Base-by-base conservation (phyloP, 2,797 vertebrate genomes). In the Pipistrellus kuhlii region DNA sequence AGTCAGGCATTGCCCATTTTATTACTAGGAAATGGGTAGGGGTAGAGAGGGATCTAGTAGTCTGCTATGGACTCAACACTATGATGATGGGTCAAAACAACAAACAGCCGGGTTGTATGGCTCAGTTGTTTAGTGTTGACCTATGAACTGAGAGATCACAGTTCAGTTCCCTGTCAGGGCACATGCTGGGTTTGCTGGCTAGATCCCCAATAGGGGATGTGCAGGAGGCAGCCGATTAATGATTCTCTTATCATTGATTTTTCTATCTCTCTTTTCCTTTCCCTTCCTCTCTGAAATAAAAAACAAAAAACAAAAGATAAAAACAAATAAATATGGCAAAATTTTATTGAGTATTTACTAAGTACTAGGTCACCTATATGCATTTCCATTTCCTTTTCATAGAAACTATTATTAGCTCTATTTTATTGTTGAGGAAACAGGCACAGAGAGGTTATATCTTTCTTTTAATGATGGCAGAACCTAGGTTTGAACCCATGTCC, bases 391-490 rank as follows among this genome's bases (percentile, higher is more conserved):
- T 94, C 86, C 12, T 78, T 53, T 21, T 76, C 30, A 73, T 25
- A 72, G 64, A 46, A 21, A 91, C 9, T 80, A 6, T 87, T 17
- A 32, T 35, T 80, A 77, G 35, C 8, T 77, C 38, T 75, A 14
- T 71, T 93, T 89, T 64, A 46, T 76, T 81, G 82, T 25, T 90
- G 44, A 86, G 38, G 73, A 88, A 90, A 59, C 53, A 89, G 88
- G n/a, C 27, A 83, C 51, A 66, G 90, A 80, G 62, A 76, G 27
- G 53, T 76, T 69, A 44, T 64, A 51, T 86, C n/a, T 83, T 85
- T 75, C 21, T n/a, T n/a, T 13, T 51, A 55, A 62, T 20, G 41
- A 59, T 48, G 64, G 25, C 17, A 80, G 62, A 93, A 82, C 15
- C 15, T 3, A 78, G 53, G 27, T n/a, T 82, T 84, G 85, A 76